Percentiles rank a stretch among this genome's conserved stretches.
Evolutionary conservation across 2,113 vertebrate species (phyloP).

Genomic region (Microcebus tavaratra): DNA sequence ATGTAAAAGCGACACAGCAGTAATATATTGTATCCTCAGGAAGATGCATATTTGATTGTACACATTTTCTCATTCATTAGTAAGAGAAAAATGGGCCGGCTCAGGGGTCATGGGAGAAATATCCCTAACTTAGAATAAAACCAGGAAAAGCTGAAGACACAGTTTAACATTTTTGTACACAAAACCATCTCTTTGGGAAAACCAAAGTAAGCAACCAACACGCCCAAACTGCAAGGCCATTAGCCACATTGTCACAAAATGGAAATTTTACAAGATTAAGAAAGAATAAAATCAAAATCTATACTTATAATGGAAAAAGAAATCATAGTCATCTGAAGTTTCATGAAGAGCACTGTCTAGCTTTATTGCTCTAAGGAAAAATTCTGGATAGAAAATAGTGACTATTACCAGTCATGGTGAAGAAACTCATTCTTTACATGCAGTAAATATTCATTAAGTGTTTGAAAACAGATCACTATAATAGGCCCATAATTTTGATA

Average conservation of each 20-base stretch:
- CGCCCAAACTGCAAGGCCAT: not conserved
- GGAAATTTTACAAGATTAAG: not conserved
- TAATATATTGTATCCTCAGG: not conserved
- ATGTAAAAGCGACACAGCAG: not conserved
- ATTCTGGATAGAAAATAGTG: not conserved
- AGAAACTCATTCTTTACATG: not conserved
- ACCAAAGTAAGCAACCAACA: not conserved
- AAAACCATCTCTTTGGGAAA: not conserved
- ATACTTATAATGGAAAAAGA: not conserved
- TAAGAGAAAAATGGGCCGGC: not conserved
- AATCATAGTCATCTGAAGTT: not conserved
- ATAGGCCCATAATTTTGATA: not conserved
- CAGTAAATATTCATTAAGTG: fast-evolving
- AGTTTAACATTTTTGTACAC: not conserved
- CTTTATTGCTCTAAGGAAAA: not conserved
- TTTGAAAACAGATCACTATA: not conserved
- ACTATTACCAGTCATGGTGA: not conserved
- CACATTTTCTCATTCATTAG: not conserved
- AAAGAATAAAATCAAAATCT: not conserved
- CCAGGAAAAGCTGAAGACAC: not conserved
- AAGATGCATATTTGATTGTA: not conserved
- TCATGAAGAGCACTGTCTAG: not conserved
- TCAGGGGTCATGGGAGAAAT: not conserved
- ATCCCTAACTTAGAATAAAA: not conserved
- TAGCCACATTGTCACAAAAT: not conserved